Conservation (phyloP, 2,888 invertebrate genomes). For the Pycnomerus fuliginosus region DNA sequence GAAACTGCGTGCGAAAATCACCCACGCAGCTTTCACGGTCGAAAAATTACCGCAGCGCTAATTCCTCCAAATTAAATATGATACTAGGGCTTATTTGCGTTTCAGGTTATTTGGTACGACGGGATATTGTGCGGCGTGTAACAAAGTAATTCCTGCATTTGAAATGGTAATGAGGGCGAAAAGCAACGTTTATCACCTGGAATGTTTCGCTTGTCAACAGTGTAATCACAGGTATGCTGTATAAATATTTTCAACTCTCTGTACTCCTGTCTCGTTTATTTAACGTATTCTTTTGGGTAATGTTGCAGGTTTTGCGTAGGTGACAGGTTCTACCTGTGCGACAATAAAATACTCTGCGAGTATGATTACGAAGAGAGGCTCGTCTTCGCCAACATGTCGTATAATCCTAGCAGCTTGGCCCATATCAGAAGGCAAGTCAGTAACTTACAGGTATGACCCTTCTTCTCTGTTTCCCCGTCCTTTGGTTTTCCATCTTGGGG, state of each 20-base stretch:
- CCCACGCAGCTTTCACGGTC: too few relatives aligned
- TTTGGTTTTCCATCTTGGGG: too few relatives aligned
- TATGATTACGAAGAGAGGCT: conserved; percentile 91
- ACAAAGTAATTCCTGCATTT: conserved; percentile 90
- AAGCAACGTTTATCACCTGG: conserved; percentile 90
- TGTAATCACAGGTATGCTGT: conserved; percentile 83
- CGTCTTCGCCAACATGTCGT: conserved; percentile 86
- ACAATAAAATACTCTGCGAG: conserved; percentile 92
- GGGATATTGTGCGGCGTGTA: conserved; percentile 88
- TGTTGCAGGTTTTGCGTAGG: conserved; percentile 92
- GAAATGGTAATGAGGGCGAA: conserved; percentile 95
- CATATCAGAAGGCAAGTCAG: conserved; percentile 84
- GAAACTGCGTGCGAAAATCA: too few relatives aligned
- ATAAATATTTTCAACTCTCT: neutral
- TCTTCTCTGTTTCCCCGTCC: too few relatives aligned
- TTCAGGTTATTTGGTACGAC: conserved; percentile 85
- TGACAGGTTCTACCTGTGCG: conserved; percentile 88
- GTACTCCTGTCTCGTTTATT: conserved; percentile 3
- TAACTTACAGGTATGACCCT: conserved; percentile 54
- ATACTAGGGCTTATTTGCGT: conserved; percentile 8
- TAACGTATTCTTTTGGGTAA: conserved; percentile 6
- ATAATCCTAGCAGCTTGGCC: conserved; percentile 81
- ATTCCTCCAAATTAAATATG: neutral
- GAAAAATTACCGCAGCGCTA: neutral
- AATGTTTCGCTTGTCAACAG: conserved; percentile 93